phyloP scores from a whole-genome alignment of 1,140 invertebrate genomes.

The Steinernema khuongi region DNA sequence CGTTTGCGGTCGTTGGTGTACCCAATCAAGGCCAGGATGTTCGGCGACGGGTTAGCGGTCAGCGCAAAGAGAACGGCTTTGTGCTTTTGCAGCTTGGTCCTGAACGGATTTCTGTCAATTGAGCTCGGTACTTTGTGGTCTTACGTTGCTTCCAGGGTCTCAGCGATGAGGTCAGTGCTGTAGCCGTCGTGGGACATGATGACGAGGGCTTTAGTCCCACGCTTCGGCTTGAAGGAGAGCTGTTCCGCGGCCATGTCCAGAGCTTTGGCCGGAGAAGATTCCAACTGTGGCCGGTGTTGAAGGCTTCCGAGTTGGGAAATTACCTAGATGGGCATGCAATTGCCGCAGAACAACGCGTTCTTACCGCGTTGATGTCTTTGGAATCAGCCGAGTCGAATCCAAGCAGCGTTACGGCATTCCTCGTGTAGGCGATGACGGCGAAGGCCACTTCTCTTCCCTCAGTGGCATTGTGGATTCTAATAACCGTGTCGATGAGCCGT shows the following conservation, averaged over 20 bases:
- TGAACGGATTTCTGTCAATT: neutral
- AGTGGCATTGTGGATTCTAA: slow-evolving; percentile 23
- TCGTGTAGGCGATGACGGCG: slow-evolving; percentile 27
- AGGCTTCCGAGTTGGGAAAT: slow-evolving; percentile 16
- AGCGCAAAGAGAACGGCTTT: slow-evolving; percentile 19
- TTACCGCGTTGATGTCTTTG: neutral
- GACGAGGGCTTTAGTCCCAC: slow-evolving; percentile 2
- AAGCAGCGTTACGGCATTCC: slow-evolving; percentile 22
- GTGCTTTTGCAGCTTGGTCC: slow-evolving; percentile 22
- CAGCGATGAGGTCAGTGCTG: slow-evolving; percentile 28
- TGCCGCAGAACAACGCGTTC: neutral
- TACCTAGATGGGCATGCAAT: neutral
- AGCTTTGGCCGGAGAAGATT: slow-evolving; percentile 34
- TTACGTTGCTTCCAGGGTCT: slow-evolving; percentile 37
- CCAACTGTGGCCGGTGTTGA: slow-evolving; percentile 23
- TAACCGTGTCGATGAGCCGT: slow-evolving; percentile 22
- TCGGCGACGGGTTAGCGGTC: slow-evolving; percentile 24
- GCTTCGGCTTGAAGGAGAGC: slow-evolving; percentile 18
- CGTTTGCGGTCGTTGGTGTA: slow-evolving; percentile 23
- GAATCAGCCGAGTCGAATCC: slow-evolving; percentile 16
- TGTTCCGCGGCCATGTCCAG: slow-evolving; percentile 30
- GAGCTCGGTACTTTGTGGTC: neutral
- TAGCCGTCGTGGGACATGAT: slow-evolving; percentile 33
- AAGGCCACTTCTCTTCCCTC: slow-evolving; percentile 21
- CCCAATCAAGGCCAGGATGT: slow-evolving; percentile 23